Conservation (phyloP, 2,113 vertebrate genomes). For the Macroglossus sobrinus region DNA sequence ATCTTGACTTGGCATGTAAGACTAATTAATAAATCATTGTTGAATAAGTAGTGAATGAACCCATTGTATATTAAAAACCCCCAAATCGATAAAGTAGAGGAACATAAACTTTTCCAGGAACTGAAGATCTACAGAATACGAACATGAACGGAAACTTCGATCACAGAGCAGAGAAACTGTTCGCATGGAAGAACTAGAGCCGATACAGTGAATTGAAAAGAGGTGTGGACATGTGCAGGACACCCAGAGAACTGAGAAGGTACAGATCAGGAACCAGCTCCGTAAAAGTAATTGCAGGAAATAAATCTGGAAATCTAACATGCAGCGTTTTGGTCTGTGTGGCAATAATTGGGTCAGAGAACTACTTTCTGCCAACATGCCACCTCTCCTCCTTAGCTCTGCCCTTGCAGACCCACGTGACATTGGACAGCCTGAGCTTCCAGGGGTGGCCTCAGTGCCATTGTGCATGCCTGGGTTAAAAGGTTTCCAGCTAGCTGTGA, state of each 20-base stretch:
- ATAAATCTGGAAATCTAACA: not conserved
- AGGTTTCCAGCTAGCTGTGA: conserved; percentile 2
- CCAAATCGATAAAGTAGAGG: not conserved
- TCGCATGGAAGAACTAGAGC: not conserved
- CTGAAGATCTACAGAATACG: not conserved
- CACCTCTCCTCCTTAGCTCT: fast-evolving
- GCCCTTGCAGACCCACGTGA: fast-evolving
- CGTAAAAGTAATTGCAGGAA: not conserved
- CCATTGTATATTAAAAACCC: not conserved
- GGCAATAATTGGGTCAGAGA: not conserved
- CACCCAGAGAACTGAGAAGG: not conserved
- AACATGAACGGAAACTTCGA: not conserved
- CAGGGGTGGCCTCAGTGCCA: fast-evolving
- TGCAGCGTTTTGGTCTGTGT: not conserved
- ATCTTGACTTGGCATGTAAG: not conserved
- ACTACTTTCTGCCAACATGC: fast-evolving
- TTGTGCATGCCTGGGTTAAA: not conserved
- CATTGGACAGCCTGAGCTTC: fast-evolving
- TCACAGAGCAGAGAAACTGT: not conserved
- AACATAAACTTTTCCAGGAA: not conserved
- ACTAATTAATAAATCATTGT: not conserved
- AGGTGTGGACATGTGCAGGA: not conserved
- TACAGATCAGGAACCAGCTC: not conserved
- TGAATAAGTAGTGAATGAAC: not conserved
- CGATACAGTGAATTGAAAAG: not conserved